Conservation (phyloP, 2,113 vertebrate species). For the Chauna torquata region DNA sequence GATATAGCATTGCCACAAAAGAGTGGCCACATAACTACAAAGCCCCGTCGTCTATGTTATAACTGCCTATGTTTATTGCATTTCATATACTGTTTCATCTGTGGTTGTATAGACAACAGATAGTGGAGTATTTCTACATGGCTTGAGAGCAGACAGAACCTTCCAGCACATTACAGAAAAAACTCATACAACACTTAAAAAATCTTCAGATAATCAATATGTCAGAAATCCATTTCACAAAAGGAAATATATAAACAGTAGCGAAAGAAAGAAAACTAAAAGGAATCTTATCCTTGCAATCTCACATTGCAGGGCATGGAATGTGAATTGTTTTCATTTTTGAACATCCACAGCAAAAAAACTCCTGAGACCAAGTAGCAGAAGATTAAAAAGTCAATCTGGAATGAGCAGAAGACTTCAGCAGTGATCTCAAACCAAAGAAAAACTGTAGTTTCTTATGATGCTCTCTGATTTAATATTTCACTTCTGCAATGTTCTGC, state of each 20-base stretch:
- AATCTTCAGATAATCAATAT: neutral
- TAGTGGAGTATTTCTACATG: neutral
- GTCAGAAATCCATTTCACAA: neutral
- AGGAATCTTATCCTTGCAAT: neutral
- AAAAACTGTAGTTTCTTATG: neutral
- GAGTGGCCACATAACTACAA: neutral
- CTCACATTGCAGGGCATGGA: neutral
- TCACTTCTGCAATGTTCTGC: constrained; percentile 17
- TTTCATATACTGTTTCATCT: neutral
- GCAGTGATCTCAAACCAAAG: neutral
- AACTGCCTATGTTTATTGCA: neutral
- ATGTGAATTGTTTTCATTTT: neutral
- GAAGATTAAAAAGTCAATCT: neutral
- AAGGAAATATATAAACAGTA: neutral
- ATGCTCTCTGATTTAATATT: neutral
- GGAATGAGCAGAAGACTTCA: neutral
- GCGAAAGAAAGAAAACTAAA: neutral
- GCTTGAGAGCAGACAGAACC: neutral
- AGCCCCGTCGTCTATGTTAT: fast-evolving
- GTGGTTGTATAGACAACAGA: neutral
- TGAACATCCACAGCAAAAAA: neutral
- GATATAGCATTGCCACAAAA: neutral
- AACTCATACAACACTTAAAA: neutral
- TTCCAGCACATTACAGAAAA: neutral
- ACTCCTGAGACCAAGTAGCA: neutral